Evolutionary conservation across 2,113 vertebrate species (phyloP).

Genomic region (Atlantisia rogersi): DNA sequence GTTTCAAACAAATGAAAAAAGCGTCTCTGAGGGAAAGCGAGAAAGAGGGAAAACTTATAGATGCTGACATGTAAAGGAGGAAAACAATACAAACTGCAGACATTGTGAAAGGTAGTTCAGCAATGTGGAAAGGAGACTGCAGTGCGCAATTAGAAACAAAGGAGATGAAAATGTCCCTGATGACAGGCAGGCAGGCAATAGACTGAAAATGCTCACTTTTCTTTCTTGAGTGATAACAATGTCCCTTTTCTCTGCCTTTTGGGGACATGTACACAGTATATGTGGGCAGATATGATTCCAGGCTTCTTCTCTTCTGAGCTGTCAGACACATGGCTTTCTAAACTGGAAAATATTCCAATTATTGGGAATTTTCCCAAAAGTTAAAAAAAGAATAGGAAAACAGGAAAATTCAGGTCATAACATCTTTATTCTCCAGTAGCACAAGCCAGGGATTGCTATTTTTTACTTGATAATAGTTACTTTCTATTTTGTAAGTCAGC

Average conservation of each 20-base stretch:
- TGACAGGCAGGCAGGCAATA: neutral
- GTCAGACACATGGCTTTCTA: neutral
- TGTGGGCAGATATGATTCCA: neutral
- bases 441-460: neutral
- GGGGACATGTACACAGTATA: neutral
- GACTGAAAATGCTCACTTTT: neutral
- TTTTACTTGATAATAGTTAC: neutral
- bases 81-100: neutral
- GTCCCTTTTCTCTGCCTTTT: neutral
- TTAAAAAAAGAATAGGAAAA: neutral
- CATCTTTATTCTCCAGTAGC: neutral
- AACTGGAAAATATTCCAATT: neutral
- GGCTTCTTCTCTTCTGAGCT: neutral
- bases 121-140: neutral
- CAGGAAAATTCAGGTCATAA: conserved; percentile 2
- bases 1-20: neutral
- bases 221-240: neutral
- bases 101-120: neutral
- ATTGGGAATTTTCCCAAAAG: neutral
- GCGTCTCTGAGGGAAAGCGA: neutral
- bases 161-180: neutral
- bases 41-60: neutral
- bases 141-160: neutral
- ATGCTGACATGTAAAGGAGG: neutral
- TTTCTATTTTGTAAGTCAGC: neutral